These are phyloP conservation scores for Myopa tessellatipennis DNA, from an alignment of 2,888 invertebrate genomes.

Conservation along the genomic window DNA sequence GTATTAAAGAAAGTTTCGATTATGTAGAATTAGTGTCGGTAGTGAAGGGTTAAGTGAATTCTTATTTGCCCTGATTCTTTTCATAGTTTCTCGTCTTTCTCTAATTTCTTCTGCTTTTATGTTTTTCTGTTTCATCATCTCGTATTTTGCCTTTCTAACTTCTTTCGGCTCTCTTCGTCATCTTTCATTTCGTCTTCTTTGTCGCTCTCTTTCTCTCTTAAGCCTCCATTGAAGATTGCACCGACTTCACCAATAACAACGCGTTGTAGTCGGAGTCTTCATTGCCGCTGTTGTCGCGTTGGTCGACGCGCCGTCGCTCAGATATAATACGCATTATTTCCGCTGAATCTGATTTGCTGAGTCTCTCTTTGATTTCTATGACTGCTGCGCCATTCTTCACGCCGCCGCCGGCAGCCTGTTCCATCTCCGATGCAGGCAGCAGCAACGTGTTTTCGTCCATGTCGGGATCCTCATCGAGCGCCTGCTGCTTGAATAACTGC, in stretches of 20 bases:
- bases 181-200: not conserved
- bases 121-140: not conserved
- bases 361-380: constrained; percentile 48
- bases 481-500: constrained; percentile 72
- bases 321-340: constrained; percentile 68
- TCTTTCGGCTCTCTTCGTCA: not conserved
- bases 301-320: constrained; percentile 66
- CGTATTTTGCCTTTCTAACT: not conserved
- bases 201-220: constrained; percentile 18
- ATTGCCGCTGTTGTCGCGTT: constrained; percentile 64
- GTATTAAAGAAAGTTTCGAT: too few relatives aligned
- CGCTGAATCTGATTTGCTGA: constrained; percentile 66
- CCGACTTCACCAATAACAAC: constrained; percentile 64
- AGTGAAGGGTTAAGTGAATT: not conserved
- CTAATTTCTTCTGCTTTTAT: too few relatives aligned
- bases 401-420: constrained; percentile 40
- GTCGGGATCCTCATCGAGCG: constrained; percentile 70
- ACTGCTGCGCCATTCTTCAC: constrained; percentile 19
- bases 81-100: too few relatives aligned
- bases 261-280: constrained; percentile 68
- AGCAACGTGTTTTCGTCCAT: constrained; percentile 71
- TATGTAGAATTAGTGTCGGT: not conserved
- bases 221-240: constrained; percentile 63
- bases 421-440: constrained; percentile 56
- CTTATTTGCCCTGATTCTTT: not conserved